Evolutionary conservation across 2,113 vertebrate species (phyloP).

Genomic region (Petrocephalus microphthalmus): DNA sequence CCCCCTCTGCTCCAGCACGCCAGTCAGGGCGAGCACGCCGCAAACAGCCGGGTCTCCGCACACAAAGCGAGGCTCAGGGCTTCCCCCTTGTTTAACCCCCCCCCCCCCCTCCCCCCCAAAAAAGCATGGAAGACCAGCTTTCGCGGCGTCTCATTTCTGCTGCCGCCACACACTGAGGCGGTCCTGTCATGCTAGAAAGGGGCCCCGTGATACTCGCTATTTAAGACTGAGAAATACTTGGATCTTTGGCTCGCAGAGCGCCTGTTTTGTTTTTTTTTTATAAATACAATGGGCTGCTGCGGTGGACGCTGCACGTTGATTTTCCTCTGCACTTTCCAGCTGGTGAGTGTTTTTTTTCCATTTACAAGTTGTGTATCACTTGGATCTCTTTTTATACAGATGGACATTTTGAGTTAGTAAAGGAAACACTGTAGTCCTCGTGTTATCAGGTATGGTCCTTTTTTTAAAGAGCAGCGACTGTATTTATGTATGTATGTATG

Average conservation of each 20-base stretch:
- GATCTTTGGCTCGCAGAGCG: neutral
- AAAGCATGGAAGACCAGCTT: conserved; percentile 45
- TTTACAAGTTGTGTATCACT: neutral
- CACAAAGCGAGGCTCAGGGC: neutral
- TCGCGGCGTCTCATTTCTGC: conserved; percentile 12
- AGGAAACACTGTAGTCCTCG: neutral
- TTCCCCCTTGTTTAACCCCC: neutral
- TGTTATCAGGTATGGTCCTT: neutral
- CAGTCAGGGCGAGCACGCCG: neutral
- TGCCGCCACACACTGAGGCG: conserved; percentile 26
- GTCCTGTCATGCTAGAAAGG: conserved; percentile 18
- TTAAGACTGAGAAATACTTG: neutral
- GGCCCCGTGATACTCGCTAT: conserved; percentile 32
- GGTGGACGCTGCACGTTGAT: conserved; percentile 77
- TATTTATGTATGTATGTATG: neutral
- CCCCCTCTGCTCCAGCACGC: neutral
- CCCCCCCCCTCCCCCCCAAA: neutral
- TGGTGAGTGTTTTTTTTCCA: conserved; percentile 64
- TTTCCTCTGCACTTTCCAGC: conserved; percentile 77
- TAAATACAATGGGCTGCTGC: conserved; percentile 74
- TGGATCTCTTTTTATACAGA: neutral
- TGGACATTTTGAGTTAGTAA: neutral
- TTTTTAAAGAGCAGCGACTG: neutral
- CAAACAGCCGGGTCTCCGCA: neutral
- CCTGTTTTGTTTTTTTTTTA: conserved; percentile 32